Evolutionary conservation across 37 sponge, comb jelly and placozoan species (phyloP).

Genomic region (Tethya wilhelma): DNA sequence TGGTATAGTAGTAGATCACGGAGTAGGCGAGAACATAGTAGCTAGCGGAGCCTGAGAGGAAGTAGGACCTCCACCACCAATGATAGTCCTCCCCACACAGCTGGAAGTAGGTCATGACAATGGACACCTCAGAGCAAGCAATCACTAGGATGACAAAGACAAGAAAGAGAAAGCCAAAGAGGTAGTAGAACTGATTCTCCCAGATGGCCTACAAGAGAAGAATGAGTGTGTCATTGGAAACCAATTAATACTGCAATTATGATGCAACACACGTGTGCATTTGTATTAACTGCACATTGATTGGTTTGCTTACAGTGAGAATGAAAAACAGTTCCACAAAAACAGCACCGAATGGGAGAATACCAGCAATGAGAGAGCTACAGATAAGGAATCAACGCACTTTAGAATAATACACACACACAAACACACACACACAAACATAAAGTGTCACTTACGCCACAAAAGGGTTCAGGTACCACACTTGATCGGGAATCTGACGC

Average conservation of each 20-base stretch:
- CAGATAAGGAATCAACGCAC: neutral
- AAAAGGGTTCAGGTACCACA: constrained; percentile 85
- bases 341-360: constrained; percentile 97
- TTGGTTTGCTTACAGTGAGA: constrained; percentile 79
- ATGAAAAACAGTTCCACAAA: constrained; percentile 99
- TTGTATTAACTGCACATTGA: neutral
- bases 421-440: neutral
- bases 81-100: constrained; percentile 98
- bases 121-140: constrained; percentile 96
- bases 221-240: neutral
- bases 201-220: constrained; percentile 87
- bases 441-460: constrained; percentile 57
- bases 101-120: constrained; percentile 96
- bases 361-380: constrained; percentile 90
- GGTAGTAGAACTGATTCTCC: constrained; percentile 99
- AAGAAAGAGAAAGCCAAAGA: constrained; percentile 97
- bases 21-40: constrained; percentile 92
- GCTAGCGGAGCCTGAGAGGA: constrained; percentile 84
- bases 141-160: constrained; percentile 97
- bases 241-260: neutral
- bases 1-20: constrained; percentile 91
- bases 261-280: too few relatives aligned
- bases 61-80: constrained; percentile 99
- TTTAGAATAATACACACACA: neutral
- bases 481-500: constrained; percentile 92